Percentiles rank a stretch among this genome's conserved stretches.
Conservation (phyloP, 2,797 vertebrate species). For the Loris lydekkerianus region DNA sequence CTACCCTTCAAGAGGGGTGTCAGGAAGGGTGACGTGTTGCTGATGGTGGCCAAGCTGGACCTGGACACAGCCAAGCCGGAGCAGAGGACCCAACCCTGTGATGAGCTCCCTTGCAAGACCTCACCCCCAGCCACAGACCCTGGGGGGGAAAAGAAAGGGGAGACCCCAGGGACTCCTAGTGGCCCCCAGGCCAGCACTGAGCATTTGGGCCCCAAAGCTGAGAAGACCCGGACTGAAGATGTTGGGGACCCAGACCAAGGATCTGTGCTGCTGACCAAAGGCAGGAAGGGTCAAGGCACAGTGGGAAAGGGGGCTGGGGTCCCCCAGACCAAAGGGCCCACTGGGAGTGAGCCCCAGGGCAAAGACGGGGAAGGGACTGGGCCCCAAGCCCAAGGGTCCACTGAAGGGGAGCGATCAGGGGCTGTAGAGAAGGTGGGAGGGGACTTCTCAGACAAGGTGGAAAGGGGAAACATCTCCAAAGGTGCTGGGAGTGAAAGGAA, state of each 20-base stretch:
- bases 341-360: background rate
- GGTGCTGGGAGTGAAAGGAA: background rate
- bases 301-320: background rate
- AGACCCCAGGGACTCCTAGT: accelerated
- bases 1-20: constrained; percentile 53
- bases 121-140: background rate
- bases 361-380: constrained; percentile 15
- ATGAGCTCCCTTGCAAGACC: accelerated
- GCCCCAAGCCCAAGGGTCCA: background rate
- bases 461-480: background rate
- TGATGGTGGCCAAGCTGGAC: constrained; percentile 73
- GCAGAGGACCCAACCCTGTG: background rate
- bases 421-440: background rate
- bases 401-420: accelerated
- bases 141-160: background rate
- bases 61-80: background rate
- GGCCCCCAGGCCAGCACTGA: background rate
- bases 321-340: constrained; percentile 65
- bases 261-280: background rate
- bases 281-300: background rate
- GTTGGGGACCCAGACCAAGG: background rate
- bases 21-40: constrained; percentile 75
- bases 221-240: background rate
- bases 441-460: background rate
- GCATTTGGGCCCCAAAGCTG: background rate